A percentile compares a stretch with the other conserved stretches of the same genome.
phyloP scores from a whole-genome alignment of 2,888 invertebrate species.

The Stratiomys singularior region DNA sequence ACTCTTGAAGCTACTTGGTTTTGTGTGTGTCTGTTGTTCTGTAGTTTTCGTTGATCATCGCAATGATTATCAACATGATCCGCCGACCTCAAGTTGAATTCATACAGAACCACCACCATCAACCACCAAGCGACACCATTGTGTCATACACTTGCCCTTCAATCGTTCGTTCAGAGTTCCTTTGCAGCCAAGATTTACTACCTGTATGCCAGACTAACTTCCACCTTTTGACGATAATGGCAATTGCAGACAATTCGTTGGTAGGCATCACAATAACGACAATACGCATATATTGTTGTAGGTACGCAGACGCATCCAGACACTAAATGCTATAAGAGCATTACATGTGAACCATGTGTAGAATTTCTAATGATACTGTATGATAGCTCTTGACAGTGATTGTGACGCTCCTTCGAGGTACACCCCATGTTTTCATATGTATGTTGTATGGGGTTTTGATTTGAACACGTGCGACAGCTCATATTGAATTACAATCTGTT shows the following conservation, averaged over 20 bases:
- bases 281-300: conserved; percentile 19
- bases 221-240: conserved; percentile 35
- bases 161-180: background rate
- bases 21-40: background rate
- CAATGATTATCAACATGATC: background rate
- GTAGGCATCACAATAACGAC: conserved; percentile 8
- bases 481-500: conserved; percentile 36
- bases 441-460: conserved; percentile 33
- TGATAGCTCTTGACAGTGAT: background rate
- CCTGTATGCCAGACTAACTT: conserved; percentile 33
- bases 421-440: background rate
- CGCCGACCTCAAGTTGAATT: background rate
- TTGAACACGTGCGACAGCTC: conserved; percentile 37
- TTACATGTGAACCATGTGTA: conserved; percentile 25
- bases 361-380: conserved; percentile 36
- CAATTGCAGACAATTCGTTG: conserved; percentile 22
- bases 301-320: conserved; percentile 30
- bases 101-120: conserved; percentile 6
- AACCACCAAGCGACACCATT: background rate
- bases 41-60: conserved; percentile 5
- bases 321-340: conserved; percentile 29
- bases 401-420: background rate
- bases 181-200: conserved; percentile 20
- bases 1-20: background rate
- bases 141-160: background rate